Percentiles rank a stretch among this genome's conserved stretches.
Conservation (phyloP, 2,888 invertebrate genomes). For the Masnerella sp. region DNA sequence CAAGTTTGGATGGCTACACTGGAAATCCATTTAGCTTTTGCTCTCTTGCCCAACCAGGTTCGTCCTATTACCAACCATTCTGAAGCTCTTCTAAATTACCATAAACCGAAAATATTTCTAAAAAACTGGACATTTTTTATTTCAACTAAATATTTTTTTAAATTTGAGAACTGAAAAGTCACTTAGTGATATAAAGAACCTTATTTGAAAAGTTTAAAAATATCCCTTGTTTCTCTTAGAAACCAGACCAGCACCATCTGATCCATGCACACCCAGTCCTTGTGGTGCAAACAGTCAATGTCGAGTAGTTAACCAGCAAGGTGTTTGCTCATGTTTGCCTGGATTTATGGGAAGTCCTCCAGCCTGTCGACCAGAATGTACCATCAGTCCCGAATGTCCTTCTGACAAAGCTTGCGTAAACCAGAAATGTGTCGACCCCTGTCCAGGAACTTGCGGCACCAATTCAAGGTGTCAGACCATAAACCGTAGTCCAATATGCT, state of each 20-base stretch:
- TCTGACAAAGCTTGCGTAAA: conserved; percentile 81
- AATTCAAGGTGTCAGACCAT: conserved; percentile 85
- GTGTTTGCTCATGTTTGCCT: conserved; percentile 78
- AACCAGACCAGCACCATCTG: conserved; percentile 75
- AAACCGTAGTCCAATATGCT: conserved; percentile 89
- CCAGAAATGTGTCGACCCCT: conserved; percentile 87
- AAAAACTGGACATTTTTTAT: not conserved
- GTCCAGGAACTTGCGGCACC: conserved; percentile 88
- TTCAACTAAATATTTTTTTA: not conserved
- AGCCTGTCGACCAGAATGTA: conserved; percentile 83
- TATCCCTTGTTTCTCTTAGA: conserved; percentile 68
- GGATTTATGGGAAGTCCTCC: conserved; percentile 80
- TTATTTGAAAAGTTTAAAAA: not conserved
- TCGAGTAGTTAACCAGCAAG: conserved; percentile 78
- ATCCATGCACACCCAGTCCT: conserved; percentile 77
- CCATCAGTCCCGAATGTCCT: conserved; percentile 81
- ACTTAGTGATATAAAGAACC: no score
- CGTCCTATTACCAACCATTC: no score
- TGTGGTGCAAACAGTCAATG: conserved; percentile 80
- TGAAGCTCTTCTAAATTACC: no score
- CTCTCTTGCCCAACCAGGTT: conserved; percentile 21
- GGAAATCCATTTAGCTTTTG: conserved; percentile 84
- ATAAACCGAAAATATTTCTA: not conserved
- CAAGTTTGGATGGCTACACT: conserved; percentile 81
- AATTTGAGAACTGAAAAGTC: no score